A percentile compares a stretch with the other conserved stretches of the same genome.
phyloP scores from a whole-genome alignment of 2,888 invertebrate species.

The Frankliniella intonsa region DNA sequence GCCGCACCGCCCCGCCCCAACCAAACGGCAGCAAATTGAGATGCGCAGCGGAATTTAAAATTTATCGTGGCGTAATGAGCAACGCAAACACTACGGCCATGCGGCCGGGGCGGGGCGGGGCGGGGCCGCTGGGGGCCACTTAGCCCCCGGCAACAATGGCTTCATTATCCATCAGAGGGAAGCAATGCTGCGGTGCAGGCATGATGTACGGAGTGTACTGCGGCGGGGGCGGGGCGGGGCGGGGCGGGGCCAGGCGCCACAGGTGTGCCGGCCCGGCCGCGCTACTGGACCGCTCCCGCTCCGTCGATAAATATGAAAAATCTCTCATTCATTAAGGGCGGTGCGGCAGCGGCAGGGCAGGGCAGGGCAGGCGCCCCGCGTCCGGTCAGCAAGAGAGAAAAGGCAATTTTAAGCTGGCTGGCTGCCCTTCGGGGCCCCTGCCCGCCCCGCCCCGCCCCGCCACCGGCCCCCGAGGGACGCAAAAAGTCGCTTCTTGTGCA shows the following conservation, averaged over 20 bases:
- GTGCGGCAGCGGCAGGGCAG: too few species aligned
- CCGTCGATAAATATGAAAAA: constrained; percentile 25
- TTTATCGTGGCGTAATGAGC: constrained; percentile 21
- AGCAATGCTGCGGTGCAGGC: too few species aligned
- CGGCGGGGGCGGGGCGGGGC: neutral
- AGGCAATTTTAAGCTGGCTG: too few species aligned
- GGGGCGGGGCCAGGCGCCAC: neutral
- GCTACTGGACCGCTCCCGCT: neutral
- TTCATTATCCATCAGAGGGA: neutral
- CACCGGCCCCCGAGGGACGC: too few species aligned
- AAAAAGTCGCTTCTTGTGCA: too few species aligned
- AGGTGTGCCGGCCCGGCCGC: neutral
- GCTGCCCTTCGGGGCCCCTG: too few species aligned
- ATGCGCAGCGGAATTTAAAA: constrained; percentile 12
- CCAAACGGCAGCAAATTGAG: constrained; percentile 12
- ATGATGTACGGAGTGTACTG: neutral
- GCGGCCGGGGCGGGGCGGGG: neutral
- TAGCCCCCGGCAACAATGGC: constrained; percentile 19
- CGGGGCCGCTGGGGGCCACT: neutral
- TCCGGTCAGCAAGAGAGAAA: too few species aligned
- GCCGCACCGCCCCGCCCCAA: neutral
- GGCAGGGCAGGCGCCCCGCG: too few species aligned
- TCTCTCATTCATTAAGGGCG: neutral
- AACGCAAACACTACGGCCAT: neutral
- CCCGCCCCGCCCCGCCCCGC: too few species aligned